Conservation (phyloP, 1,140 invertebrate genomes). For the Trachymyrmex cornetzi region DNA sequence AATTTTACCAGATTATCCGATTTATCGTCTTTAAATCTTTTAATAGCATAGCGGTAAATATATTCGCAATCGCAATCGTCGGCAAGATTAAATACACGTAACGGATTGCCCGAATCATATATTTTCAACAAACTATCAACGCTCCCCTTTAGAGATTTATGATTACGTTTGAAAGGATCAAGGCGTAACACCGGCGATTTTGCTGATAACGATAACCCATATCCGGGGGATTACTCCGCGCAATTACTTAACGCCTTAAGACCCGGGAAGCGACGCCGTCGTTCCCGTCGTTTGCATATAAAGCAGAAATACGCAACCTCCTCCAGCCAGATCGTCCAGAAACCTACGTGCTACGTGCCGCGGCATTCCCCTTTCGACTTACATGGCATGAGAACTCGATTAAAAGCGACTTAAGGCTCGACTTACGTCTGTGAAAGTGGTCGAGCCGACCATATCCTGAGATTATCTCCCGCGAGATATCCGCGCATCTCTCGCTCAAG, state of each 20-base stretch:
- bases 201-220: conserved; percentile 79
- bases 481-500: conserved; percentile 34
- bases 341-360: conserved; percentile 62
- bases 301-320: conserved; percentile 70
- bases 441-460: conserved; percentile 28
- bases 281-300: conserved; percentile 78
- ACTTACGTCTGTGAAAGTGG: conserved; percentile 39
- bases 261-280: conserved; percentile 58
- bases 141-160: conserved; percentile 8
- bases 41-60: conserved; percentile 21
- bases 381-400: conserved; percentile 59
- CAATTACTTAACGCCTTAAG: conserved; percentile 82
- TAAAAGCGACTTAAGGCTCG: conserved; percentile 66
- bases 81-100: neutral
- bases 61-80: neutral
- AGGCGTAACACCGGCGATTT: conserved; percentile 52
- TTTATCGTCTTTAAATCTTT: neutral
- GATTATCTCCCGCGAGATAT: conserved; percentile 65
- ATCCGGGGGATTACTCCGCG: conserved; percentile 79
- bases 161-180: conserved; percentile 38
- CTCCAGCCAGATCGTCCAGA: conserved; percentile 30
- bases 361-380: conserved; percentile 65
- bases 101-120: neutral
- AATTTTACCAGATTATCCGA: conserved; percentile 19
- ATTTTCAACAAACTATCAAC: conserved; percentile 13